Percentiles rank a stretch among this genome's conserved stretches.
These are phyloP conservation scores for Ceriagrion tenellum DNA, from an alignment of 2,888 invertebrate genomes.

Conservation along the genomic window DNA sequence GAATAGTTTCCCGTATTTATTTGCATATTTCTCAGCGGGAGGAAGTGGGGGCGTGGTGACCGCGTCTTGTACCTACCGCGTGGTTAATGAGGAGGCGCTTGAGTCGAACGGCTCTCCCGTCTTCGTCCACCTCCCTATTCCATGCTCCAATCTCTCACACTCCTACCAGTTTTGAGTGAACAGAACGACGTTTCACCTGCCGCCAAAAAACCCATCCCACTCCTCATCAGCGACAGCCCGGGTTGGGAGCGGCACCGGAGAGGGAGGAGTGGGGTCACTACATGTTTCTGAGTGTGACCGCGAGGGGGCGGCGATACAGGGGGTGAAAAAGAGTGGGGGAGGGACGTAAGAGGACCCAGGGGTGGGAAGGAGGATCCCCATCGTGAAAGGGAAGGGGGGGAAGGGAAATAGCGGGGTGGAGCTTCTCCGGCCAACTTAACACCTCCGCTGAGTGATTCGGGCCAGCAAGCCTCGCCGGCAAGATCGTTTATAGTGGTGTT, in stretches of 20 bases:
- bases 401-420: background rate
- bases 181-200: conserved; percentile 8
- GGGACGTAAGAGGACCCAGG: background rate
- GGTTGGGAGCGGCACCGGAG: conserved; percentile 33
- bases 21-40: conserved; percentile 58
- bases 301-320: background rate
- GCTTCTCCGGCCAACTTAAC: conserved; percentile 53
- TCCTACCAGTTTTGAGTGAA: background rate
- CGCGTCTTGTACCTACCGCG: conserved; percentile 23
- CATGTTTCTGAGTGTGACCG: background rate
- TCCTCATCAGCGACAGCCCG: background rate
- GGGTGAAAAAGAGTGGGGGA: background rate
- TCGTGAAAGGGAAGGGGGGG: background rate
- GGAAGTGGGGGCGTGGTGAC: conserved; percentile 47
- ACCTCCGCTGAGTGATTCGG: conserved; percentile 36
- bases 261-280: background rate
- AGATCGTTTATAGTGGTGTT: conserved; percentile 25
- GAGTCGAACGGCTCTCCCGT: background rate
- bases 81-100: conserved; percentile 49
- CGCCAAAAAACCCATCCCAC: conserved; percentile 38
- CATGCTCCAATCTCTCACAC: background rate
- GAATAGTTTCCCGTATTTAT: conserved; percentile 3
- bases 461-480: background rate
- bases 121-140: background rate
- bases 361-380: background rate